Conservation (phyloP, 92 coral and sea anemone species). For the Hydrozoanthus gracilis region DNA sequence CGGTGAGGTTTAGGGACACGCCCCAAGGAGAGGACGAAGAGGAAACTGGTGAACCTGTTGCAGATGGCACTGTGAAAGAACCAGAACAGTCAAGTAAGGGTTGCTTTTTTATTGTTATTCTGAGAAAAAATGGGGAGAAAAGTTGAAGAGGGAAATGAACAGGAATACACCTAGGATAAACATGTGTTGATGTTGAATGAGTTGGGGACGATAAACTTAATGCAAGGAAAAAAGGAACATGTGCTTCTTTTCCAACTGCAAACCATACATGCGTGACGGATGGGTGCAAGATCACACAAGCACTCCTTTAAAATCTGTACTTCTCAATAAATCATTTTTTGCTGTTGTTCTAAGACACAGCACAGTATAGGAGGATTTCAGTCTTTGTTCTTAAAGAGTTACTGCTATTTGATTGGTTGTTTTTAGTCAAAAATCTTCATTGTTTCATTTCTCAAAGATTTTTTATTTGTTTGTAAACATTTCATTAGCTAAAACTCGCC, state of each 20-base stretch:
- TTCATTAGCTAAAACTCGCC: too few species aligned
- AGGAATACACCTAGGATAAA: too few species aligned
- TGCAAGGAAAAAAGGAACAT: too few species aligned
- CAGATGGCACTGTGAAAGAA: constrained; percentile 33
- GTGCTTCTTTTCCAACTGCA: too few species aligned
- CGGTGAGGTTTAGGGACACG: constrained; percentile 58
- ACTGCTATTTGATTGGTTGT: too few species aligned
- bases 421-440: not conserved
- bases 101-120: not conserved
- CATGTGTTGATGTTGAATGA: not conserved
- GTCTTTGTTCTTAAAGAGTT: too few species aligned
- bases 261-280: too few species aligned
- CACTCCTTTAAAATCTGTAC: not conserved
- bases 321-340: not conserved
- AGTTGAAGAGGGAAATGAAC: not conserved
- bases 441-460: not conserved
- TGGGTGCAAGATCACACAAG: too few species aligned
- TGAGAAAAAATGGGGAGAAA: not conserved
- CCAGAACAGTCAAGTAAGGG: constrained; percentile 3
- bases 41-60: not conserved
- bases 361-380: not conserved
- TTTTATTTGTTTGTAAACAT: too few species aligned
- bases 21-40: constrained; percentile 50
- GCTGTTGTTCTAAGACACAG: not conserved
- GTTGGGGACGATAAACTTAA: not conserved